A percentile compares a stretch with the other conserved stretches of the same genome.
These are phyloP conservation scores for Papilio elwesi DNA, from an alignment of 2,888 invertebrate genomes.

Conservation along the genomic window DNA sequence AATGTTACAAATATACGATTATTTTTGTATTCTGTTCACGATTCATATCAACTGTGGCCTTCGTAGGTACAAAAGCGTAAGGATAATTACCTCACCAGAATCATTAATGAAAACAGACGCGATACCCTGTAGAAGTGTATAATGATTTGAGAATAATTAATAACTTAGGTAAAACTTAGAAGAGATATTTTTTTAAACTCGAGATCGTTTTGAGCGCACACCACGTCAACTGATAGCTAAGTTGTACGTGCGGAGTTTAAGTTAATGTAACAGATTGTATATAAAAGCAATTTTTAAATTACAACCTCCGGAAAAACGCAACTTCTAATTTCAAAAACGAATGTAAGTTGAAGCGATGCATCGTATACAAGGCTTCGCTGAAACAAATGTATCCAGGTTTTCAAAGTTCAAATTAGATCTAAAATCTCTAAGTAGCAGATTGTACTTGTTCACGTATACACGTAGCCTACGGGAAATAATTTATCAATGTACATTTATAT, in stretches of 20 bases:
- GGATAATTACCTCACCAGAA: background rate
- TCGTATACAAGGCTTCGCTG: background rate
- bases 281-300: slow-evolving; percentile 7
- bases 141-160: background rate
- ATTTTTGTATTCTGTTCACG: slow-evolving; percentile 7
- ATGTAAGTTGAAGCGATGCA: background rate
- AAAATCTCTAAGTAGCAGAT: slow-evolving; percentile 61
- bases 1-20: slow-evolving; percentile 10
- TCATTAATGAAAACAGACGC: background rate
- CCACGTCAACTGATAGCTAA: background rate
- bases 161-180: background rate
- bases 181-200: background rate
- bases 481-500: slow-evolving; percentile 67
- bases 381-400: slow-evolving; percentile 13
- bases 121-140: slow-evolving; percentile 18
- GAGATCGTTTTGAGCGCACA: slow-evolving; percentile 19
- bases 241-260: slow-evolving; percentile 10
- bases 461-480: slow-evolving; percentile 61
- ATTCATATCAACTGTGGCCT: background rate
- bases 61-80: background rate
- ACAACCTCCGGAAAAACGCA: slow-evolving; percentile 24
- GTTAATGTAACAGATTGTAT: slow-evolving; percentile 1
- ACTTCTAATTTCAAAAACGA: slow-evolving; percentile 1
- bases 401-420: slow-evolving; percentile 73
- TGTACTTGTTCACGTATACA: slow-evolving; percentile 73